Conservation (phyloP, 2,113 vertebrate species). For the Bagarius yarrelli region DNA sequence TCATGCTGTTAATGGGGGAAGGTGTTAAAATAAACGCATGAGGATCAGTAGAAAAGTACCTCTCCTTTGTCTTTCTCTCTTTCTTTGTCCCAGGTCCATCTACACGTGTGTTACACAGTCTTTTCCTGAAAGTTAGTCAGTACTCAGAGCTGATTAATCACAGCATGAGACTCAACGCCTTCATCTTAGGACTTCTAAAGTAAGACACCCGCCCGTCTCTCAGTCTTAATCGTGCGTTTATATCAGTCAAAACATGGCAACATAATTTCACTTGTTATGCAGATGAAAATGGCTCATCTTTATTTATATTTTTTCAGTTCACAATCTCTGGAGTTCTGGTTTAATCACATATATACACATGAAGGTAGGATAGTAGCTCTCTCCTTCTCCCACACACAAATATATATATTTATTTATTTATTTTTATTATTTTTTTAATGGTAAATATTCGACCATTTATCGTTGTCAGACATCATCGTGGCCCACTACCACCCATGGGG, state of each 20-base stretch:
- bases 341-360: constrained; percentile 90
- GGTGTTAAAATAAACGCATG: background rate
- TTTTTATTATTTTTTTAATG: background rate
- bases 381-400: background rate
- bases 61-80: background rate
- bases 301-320: constrained; percentile 72
- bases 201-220: constrained; percentile 65
- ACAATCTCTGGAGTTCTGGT: constrained; percentile 95
- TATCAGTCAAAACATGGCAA: background rate
- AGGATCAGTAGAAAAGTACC: background rate
- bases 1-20: too few species aligned
- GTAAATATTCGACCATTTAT: background rate
- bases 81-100: constrained; percentile 79
- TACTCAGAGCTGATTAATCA: constrained; percentile 87
- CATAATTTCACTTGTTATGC: background rate
- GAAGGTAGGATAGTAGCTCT: constrained; percentile 78
- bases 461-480: constrained; percentile 80
- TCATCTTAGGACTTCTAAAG: constrained; percentile 97
- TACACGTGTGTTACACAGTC: constrained; percentile 85
- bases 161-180: constrained; percentile 92
- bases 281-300: background rate
- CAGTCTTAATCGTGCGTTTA: background rate
- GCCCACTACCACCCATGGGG: constrained; percentile 88
- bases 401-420: background rate
- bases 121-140: constrained; percentile 89